A percentile compares a stretch with the other conserved stretches of the same genome.
phyloP scores from a whole-genome alignment of 2,797 vertebrate genomes.

The Glyptemys insculpta region DNA sequence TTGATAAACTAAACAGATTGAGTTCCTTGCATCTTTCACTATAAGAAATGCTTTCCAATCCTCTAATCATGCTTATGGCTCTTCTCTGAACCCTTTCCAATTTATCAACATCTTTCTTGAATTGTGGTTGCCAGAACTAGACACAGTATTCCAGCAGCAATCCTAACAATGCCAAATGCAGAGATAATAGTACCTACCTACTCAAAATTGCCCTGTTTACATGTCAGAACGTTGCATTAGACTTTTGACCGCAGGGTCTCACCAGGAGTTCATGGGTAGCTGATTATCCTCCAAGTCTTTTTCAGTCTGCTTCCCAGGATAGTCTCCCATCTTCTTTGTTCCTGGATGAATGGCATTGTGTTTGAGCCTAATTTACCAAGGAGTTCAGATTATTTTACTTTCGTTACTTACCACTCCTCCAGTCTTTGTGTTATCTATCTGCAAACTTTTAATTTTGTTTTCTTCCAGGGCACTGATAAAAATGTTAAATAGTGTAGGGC shows the following conservation, averaged over 20 bases:
- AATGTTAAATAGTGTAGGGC: not conserved
- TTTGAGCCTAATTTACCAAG: no score
- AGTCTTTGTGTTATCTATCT: not conserved
- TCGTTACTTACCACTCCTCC: not conserved
- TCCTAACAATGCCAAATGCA: rapidly evolving
- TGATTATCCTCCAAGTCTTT: rapidly evolving
- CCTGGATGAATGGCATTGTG: no score
- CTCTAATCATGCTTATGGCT: not conserved
- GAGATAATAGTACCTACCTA: not conserved
- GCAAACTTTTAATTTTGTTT: not conserved
- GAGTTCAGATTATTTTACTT: no score
- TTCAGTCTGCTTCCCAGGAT: no score
- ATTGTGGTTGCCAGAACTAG: not conserved
- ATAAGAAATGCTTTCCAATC: not conserved
- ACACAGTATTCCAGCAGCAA: not conserved
- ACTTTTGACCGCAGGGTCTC: rapidly evolving
- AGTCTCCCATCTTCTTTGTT: no score
- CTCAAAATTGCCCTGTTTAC: rapidly evolving
- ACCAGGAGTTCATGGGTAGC: rapidly evolving
- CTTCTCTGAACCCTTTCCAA: not conserved
- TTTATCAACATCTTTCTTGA: rapidly evolving
- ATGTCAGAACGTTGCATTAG: rapidly evolving
- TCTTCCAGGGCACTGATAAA: not conserved
- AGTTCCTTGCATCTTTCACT: not conserved
- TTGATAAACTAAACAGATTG: not conserved